Conservation (phyloP, 2,113 vertebrate genomes). For the Halcyon malimbica region DNA sequence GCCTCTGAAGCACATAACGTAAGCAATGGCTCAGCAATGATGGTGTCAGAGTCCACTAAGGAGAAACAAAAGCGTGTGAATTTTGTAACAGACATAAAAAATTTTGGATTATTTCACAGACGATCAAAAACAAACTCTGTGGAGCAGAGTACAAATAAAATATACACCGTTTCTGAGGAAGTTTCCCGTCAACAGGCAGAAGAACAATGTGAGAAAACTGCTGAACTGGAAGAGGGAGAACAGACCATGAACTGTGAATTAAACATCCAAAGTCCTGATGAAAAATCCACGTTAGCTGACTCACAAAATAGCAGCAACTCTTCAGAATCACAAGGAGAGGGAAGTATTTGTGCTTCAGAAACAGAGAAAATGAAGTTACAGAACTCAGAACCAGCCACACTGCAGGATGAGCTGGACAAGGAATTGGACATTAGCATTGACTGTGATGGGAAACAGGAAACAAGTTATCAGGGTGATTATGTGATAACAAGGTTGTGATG, state of each 20-base stretch:
- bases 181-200: constrained; percentile 72
- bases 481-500: constrained; percentile 80
- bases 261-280: constrained; percentile 53
- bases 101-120: constrained; percentile 81
- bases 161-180: constrained; percentile 86
- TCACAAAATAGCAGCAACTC: constrained; percentile 30
- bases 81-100: constrained; percentile 77
- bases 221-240: constrained; percentile 64
- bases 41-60: constrained; percentile 64
- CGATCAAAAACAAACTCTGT: constrained; percentile 72
- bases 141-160: constrained; percentile 76
- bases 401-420: constrained; percentile 19
- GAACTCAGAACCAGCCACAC: constrained; percentile 51
- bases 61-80: constrained; percentile 79
- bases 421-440: constrained; percentile 47
- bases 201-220: constrained; percentile 61
- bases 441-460: constrained; percentile 61
- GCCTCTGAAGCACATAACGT: constrained; percentile 68
- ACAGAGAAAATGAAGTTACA: constrained; percentile 46
- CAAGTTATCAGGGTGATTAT: constrained; percentile 72
- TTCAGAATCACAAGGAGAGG: constrained; percentile 45
- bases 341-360: constrained; percentile 43
- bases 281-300: constrained; percentile 36
- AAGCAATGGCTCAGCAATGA: constrained; percentile 77
- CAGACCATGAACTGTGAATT: constrained; percentile 65